Base-by-base conservation (phyloP, 2,113 vertebrate genomes). In the Clarias macrocephalus region DNA sequence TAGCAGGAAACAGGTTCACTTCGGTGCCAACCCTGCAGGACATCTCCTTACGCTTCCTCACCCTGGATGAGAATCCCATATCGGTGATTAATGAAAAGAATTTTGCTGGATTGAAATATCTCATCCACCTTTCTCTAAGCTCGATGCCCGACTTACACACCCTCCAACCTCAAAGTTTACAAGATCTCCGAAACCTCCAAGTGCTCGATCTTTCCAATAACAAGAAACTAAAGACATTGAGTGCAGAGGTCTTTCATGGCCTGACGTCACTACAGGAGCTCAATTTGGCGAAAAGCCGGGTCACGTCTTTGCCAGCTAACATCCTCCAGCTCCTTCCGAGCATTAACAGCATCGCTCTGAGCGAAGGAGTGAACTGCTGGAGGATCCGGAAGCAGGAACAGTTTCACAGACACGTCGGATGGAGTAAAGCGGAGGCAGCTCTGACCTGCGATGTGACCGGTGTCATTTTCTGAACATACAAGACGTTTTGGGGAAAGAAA, bases 191-290 rank as follows among this genome's bases (percentile, higher is more conserved):
- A 10, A 93, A 93, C 88, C 94, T 99, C 28, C 97, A 98, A 87
- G 95, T 97, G 33, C 91, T 99, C 56, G 97, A 99, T 91, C 94
- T 99, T 21, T 99, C 97, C 0, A 95, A 92, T 89, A 98, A 97
- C 89, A 93, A 92, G 0, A 91, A 93, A 23, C 91, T 99, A 23
- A 94, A 92, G 80, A 94, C 92, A 9, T 88, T 96, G 33, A 92
- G 88, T 56, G 91, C 94, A 0, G 95, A 95, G 9, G 94, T 96
- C 7, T 96, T 98, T 81, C 94, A 90, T 0, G 96, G 96, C 82
- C 92, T 99, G 52, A 92, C 88, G 57, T 95, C 96, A 12, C 90
- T 99, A 52, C 97, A 97, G 62, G 97, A 99, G 88, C 95, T 99
- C 88, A 96, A 97, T 86, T 91, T 99, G 88, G 96, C 96, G 0